Evolutionary conservation across 2,888 invertebrate species (phyloP).

Genomic region (Trichogramma dendrolimi): DNA sequence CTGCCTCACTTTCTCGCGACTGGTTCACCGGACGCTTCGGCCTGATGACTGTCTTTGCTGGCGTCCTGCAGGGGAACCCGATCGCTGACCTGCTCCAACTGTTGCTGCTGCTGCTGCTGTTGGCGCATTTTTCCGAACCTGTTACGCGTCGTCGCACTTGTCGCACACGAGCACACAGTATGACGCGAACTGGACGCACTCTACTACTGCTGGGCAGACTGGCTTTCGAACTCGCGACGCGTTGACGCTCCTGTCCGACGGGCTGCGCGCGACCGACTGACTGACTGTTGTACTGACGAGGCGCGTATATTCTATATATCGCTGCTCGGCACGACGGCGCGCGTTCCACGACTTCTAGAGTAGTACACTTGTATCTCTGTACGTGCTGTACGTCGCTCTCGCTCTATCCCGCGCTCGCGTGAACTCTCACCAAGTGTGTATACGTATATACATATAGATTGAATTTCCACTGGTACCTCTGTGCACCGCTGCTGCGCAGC

Average conservation of each 20-base stretch:
- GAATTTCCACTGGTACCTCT: not conserved
- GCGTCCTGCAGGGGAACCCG: no score
- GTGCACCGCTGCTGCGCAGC: not conserved
- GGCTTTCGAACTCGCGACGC: no score
- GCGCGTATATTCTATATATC: slow-evolving; percentile 6
- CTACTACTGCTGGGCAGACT: slow-evolving; percentile 5
- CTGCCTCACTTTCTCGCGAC: no score
- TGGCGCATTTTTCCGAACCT: slow-evolving; percentile 18
- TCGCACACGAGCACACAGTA: not conserved
- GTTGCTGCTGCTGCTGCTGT: slow-evolving; percentile 8
- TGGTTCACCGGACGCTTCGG: no score
- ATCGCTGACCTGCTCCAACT: slow-evolving; percentile 1
- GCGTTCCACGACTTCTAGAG: not conserved
- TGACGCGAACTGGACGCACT: slow-evolving; percentile 13
- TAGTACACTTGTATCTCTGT: no score
- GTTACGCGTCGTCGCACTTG: not conserved
- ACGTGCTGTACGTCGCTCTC: no score
- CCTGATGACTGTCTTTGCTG: no score
- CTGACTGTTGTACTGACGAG: slow-evolving; percentile 7
- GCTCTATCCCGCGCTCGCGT: no score
- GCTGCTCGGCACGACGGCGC: slow-evolving; percentile 15
- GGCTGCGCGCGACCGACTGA: slow-evolving; percentile 24
- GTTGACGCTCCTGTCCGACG: no score
- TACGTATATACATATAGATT: no score
- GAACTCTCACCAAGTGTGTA: no score